Base-by-base conservation (phyloP, 2,113 vertebrate genomes). In the Halcyon senegalensis region DNA sequence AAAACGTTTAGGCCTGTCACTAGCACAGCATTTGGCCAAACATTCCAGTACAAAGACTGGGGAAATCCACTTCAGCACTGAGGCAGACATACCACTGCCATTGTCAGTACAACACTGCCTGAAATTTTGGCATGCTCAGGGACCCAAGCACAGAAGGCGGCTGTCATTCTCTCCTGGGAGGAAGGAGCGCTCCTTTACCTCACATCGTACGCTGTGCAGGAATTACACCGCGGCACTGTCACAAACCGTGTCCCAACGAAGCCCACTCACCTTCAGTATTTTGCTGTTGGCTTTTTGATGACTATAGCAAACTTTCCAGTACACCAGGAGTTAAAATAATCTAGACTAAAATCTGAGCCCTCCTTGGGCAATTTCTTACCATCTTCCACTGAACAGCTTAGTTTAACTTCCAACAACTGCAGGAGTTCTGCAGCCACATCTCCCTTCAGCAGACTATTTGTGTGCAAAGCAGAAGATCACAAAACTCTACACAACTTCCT, bases 371-470 rank as follows among this genome's bases (percentile, higher is more conserved):
- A 53, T 73, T 77, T 56, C 50, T 67, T 70, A 64, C 58, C 24
- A 30, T 59, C 33, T 89, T 63, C 30, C 28, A 60, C 46, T 39
- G 41, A 85, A 81, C 11, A 62, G 48, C 55, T 77, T 77, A 28
- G 85, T 91, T 84, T 84, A 84, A 39, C 53, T 82, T 89, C 25
- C 81, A 85, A 85, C 70, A 82, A 88, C 41, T 62, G 55, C 30
- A 55, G 1, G 4, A 63, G 43, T 53, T 89, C 88, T 78, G 66
- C 50, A 83, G 67, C 67, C 72, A 66, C 55, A 69, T 66, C 24
- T 55, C 60, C 46, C 25, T 66, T 75, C 66, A 43, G 55, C 51
- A 78, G 46, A 76, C 10, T 43, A 43, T 55, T 75, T 68, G 33
- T 39, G 60, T 46, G 67, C 67, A 75, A 67, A 92, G 39, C 62